phyloP scores from a whole-genome alignment of 2,888 invertebrate genomes.

The Eupithecia inturbata region DNA sequence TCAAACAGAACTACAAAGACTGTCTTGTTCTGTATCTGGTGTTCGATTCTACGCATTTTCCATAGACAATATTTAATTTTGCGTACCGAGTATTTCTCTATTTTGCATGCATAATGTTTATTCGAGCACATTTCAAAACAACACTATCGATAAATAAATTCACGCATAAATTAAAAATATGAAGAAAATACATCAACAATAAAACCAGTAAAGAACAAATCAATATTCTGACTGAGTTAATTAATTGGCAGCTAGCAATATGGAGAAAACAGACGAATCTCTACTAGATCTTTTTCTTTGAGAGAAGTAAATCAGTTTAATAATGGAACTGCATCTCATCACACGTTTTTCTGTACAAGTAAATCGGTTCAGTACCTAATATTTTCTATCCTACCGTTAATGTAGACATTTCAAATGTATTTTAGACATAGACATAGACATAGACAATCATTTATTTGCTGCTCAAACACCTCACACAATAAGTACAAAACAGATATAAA shows the following conservation, averaged over 20 bases:
- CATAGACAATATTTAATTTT: neutral
- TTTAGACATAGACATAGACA: no score
- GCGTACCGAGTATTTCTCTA: neutral
- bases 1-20: constrained; percentile 1
- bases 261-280: neutral
- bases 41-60: constrained; percentile 1
- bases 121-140: neutral
- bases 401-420: neutral
- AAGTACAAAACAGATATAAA: no score
- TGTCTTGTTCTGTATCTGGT: neutral
- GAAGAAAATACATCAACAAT: neutral
- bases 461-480: no score
- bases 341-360: neutral
- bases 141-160: neutral
- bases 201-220: neutral
- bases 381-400: neutral
- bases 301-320: neutral
- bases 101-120: neutral
- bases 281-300: neutral
- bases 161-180: neutral
- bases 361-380: neutral
- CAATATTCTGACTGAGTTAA: no score
- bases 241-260: neutral
- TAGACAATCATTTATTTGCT: no score
- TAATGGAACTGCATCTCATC: neutral